A percentile compares a stretch with the other conserved stretches of the same genome.
phyloP scores from a whole-genome alignment of 2,113 vertebrate species.

The Polypterus senegalus region DNA sequence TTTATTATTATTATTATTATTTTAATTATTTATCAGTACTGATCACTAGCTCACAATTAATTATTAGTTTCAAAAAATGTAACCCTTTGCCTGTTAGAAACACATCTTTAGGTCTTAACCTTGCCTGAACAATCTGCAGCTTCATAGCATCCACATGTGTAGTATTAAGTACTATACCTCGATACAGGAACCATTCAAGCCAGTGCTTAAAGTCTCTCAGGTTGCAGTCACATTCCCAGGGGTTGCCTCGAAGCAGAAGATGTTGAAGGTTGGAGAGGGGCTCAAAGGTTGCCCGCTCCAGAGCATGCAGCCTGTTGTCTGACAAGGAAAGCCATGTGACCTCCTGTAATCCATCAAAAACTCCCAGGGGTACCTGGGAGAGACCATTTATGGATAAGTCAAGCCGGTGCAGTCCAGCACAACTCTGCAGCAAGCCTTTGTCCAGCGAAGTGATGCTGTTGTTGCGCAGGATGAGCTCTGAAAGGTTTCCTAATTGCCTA shows the following conservation, averaged over 20 bases:
- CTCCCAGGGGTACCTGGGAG: constrained; percentile 68
- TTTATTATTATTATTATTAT: too few species aligned
- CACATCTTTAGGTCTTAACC: too few species aligned
- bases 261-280: constrained; percentile 77
- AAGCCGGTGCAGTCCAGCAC: constrained; percentile 62
- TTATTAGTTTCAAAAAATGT: too few species aligned
- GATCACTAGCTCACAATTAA: too few species aligned
- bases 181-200: constrained; percentile 96
- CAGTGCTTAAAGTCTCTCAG: constrained; percentile 94
- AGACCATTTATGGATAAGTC: constrained; percentile 88
- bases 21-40: too few species aligned
- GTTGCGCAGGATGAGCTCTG: constrained; percentile 77
- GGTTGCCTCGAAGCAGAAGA: constrained; percentile 84
- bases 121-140: too few species aligned
- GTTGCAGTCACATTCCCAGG: constrained; percentile 97
- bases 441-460: constrained; percentile 87
- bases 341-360: constrained; percentile 70
- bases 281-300: constrained; percentile 88
- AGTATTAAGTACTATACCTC: constrained; percentile 52
- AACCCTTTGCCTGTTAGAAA: too few species aligned
- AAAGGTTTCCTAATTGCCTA: constrained; percentile 75
- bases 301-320: constrained; percentile 77
- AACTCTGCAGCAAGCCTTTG: constrained; percentile 71
- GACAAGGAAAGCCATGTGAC: constrained; percentile 82
- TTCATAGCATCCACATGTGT: too few species aligned